These are phyloP conservation scores for Podarcis muralis DNA, from an alignment of 2,113 vertebrate species.

Conservation along the genomic window DNA sequence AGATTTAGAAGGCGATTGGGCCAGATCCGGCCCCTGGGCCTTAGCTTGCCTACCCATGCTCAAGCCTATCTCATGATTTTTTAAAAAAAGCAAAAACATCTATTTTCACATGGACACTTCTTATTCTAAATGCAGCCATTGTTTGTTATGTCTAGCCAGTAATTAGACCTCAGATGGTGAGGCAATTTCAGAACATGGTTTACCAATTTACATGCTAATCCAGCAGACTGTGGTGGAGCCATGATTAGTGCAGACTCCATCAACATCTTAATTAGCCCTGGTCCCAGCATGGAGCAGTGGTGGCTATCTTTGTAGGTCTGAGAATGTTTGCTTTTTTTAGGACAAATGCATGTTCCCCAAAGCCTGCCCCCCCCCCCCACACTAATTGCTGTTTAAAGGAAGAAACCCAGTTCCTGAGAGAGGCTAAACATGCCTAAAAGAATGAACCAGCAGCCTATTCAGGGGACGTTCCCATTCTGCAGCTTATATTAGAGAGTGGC, in stretches of 20 bases:
- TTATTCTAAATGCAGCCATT: slow-evolving; percentile 68
- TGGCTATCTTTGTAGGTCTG: slow-evolving; percentile 35
- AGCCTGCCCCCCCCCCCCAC: slow-evolving; percentile 26
- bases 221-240: slow-evolving; percentile 70
- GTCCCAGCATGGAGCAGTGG: slow-evolving; percentile 59
- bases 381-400: slow-evolving; percentile 31
- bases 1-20: too few species aligned
- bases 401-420: slow-evolving; percentile 36
- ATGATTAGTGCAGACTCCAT: slow-evolving; percentile 73
- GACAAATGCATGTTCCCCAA: slow-evolving; percentile 40
- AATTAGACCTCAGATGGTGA: slow-evolving; percentile 80
- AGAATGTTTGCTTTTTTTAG: slow-evolving; percentile 50
- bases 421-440: slow-evolving; percentile 29
- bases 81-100: slow-evolving; percentile 12
- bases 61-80: slow-evolving; percentile 35
- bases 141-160: slow-evolving; percentile 71
- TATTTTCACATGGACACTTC: slow-evolving; percentile 63
- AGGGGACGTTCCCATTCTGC: background rate
- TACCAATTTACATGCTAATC: slow-evolving; percentile 81
- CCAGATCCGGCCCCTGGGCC: too few species aligned
- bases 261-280: slow-evolving; percentile 80
- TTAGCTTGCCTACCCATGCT: too few species aligned
- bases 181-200: slow-evolving; percentile 73
- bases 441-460: slow-evolving; percentile 41
- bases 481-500: background rate